These are phyloP conservation scores for Columba livia DNA, from an alignment of 2,113 vertebrate genomes.

Conservation along the genomic window DNA sequence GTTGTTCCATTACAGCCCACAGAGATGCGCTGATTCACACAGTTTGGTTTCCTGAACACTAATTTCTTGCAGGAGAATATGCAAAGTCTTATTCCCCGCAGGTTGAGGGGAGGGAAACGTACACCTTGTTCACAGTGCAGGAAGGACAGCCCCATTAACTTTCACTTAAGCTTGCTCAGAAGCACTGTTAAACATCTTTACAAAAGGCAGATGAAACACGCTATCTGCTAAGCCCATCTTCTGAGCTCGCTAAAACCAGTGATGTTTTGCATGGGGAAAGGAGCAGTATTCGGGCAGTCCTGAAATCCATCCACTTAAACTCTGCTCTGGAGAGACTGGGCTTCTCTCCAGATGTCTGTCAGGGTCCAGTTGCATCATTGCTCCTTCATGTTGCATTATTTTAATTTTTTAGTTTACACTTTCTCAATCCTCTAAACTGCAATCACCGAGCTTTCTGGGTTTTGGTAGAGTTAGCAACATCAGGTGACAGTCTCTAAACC, in stretches of 20 bases:
- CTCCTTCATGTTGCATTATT: background rate
- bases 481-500: conserved; percentile 7
- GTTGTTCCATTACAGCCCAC: background rate
- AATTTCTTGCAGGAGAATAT: background rate
- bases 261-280: conserved; percentile 20
- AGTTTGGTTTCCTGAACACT: background rate
- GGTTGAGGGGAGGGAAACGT: background rate
- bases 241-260: background rate
- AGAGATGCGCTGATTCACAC: background rate
- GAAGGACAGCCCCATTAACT: background rate
- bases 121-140: background rate
- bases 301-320: background rate
- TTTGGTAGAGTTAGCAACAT: background rate
- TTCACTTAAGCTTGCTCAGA: background rate
- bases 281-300: conserved; percentile 2
- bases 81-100: background rate
- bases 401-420: background rate
- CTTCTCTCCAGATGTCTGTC: conserved; percentile 21
- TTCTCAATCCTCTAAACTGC: background rate
- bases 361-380: background rate
- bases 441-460: background rate
- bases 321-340: conserved; percentile 2
- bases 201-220: background rate
- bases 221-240: background rate
- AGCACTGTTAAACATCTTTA: background rate